Conservation (phyloP, 2,888 invertebrate genomes). For the Lasioglossum pauxillum region DNA sequence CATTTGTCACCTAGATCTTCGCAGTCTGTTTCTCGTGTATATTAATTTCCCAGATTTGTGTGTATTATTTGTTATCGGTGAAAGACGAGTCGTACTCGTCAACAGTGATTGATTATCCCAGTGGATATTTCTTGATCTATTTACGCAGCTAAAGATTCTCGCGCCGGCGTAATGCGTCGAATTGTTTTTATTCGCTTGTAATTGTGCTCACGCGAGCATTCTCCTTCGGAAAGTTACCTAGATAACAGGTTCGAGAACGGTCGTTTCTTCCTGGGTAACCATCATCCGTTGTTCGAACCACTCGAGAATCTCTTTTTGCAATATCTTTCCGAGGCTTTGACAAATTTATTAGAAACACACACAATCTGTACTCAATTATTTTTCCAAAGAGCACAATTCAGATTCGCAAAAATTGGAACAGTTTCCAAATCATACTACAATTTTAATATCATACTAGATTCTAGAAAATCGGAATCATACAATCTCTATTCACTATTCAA, state of each 20-base stretch:
- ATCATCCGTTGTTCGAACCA: background rate
- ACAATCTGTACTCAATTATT: background rate
- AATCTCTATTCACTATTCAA: background rate
- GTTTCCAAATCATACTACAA: background rate
- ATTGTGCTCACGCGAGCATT: conserved; percentile 1
- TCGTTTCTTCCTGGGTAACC: background rate
- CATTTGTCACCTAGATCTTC: background rate
- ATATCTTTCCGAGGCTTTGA: background rate
- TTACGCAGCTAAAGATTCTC: background rate
- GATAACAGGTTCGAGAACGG: background rate
- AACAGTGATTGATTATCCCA: background rate
- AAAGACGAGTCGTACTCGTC: background rate
- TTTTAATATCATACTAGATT: background rate
- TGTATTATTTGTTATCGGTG: background rate
- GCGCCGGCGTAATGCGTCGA: background rate
- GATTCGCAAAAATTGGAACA: background rate
- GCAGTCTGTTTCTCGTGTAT: background rate
- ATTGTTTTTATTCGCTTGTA: background rate
- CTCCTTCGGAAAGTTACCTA: background rate
- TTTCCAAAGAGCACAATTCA: background rate
- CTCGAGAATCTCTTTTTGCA: background rate
- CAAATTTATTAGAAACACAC: background rate
- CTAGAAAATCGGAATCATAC: no score
- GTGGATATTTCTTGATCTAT: conserved; percentile 2
- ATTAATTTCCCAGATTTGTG: background rate